Conservation (phyloP, 2,888 invertebrate species). For the Pollenia labialis region DNA sequence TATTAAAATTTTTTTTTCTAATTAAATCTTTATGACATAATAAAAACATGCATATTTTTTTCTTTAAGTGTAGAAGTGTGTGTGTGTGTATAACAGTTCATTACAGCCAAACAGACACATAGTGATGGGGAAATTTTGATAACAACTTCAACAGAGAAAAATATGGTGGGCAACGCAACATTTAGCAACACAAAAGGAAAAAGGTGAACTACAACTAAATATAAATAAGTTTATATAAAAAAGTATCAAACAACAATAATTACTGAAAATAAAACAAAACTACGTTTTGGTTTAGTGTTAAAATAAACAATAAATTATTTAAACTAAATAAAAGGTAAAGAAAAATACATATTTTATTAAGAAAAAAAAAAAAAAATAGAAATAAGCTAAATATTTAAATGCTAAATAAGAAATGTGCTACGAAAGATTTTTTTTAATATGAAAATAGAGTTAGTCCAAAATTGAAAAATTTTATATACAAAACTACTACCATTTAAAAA, state of each 20-base stretch:
- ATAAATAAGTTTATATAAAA: slow-evolving; percentile 9
- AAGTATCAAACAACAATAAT: slow-evolving; percentile 36
- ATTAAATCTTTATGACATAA: background rate
- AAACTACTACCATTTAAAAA: slow-evolving; percentile 49
- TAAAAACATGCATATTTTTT: slow-evolving; percentile 57
- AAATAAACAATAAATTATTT: slow-evolving; percentile 47
- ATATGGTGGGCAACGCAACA: slow-evolving; percentile 51
- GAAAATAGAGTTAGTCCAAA: background rate
- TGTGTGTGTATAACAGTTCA: slow-evolving; percentile 19
- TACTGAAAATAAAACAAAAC: slow-evolving; percentile 47
- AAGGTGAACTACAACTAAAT: slow-evolving; percentile 38
- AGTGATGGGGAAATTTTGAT: slow-evolving; percentile 43
- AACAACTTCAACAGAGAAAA: slow-evolving; percentile 32
- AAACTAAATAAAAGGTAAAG: slow-evolving; percentile 29
- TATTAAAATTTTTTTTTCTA: background rate
- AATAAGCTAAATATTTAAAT: slow-evolving; percentile 30
- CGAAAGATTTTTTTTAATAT: slow-evolving; percentile 28
- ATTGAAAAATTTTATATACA: background rate
- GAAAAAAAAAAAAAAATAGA: background rate
- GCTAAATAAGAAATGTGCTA: slow-evolving; percentile 44
- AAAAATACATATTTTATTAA: slow-evolving; percentile 10
- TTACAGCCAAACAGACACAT: slow-evolving; percentile 30
- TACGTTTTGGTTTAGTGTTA: slow-evolving; percentile 74
- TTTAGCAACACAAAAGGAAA: slow-evolving; percentile 40
- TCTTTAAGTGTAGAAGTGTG: slow-evolving; percentile 12